Percentiles rank a stretch among this genome's conserved stretches.
These are phyloP conservation scores for Nannobrachium achirus DNA, from an alignment of 2,113 vertebrate genomes.

Conservation along the genomic window DNA sequence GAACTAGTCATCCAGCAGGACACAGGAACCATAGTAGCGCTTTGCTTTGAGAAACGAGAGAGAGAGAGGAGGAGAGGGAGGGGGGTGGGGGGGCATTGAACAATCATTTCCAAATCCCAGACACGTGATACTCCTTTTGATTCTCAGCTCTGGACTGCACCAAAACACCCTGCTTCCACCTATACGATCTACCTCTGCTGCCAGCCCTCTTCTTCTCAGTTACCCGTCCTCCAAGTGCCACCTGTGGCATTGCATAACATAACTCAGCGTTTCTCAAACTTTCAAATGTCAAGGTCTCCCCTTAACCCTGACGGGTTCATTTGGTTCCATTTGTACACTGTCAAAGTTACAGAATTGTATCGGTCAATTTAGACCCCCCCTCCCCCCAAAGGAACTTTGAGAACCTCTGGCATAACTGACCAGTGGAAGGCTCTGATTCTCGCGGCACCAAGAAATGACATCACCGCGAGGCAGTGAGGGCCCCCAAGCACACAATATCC, in stretches of 20 bases:
- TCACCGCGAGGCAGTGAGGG: constrained; percentile 55
- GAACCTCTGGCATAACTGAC: too few species aligned
- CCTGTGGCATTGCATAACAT: constrained; percentile 75
- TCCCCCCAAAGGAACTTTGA: too few species aligned
- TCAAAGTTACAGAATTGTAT: too few species aligned
- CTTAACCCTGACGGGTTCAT: too few species aligned
- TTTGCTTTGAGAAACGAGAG: constrained; percentile 29
- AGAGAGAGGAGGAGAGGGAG: constrained; percentile 15
- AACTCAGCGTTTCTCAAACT: too few species aligned
- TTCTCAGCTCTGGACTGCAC: constrained; percentile 34
- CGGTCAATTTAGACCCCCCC: too few species aligned
- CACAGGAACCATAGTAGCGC: constrained; percentile 34
- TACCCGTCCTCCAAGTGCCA: constrained; percentile 48
- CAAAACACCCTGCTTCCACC: constrained; percentile 8
- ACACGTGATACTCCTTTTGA: constrained; percentile 71
- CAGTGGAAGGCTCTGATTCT: constrained; percentile 16
- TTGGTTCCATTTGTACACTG: too few species aligned
- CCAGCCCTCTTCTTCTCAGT: neutral
- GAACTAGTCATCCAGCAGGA: constrained; percentile 43
- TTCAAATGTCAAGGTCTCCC: too few species aligned
- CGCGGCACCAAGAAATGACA: constrained; percentile 65
- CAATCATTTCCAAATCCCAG: constrained; percentile 64
- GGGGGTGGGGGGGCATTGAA: constrained; percentile 44
- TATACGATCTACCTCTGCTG: constrained; percentile 7
- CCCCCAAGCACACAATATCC: constrained; percentile 61